These are phyloP conservation scores for Piliocolobus tephrosceles DNA, from an alignment of 2,113 vertebrate species.

Conservation along the genomic window DNA sequence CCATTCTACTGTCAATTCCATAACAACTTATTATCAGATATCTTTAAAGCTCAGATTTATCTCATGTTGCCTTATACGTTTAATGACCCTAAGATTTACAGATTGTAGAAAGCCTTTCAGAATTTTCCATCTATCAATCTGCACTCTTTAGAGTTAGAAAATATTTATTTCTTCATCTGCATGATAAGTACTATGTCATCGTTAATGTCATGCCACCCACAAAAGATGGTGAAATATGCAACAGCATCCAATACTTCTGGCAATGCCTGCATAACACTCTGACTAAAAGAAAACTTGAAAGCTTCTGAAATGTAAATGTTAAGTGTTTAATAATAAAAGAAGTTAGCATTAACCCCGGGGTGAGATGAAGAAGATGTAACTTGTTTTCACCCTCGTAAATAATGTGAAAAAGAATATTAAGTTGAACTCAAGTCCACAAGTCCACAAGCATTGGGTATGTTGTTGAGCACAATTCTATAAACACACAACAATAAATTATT, in stretches of 20 bases:
- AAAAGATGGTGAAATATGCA: conserved; percentile 71
- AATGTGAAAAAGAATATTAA: neutral
- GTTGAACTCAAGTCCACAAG: neutral
- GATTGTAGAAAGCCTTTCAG: conserved; percentile 64
- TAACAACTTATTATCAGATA: conserved; percentile 72
- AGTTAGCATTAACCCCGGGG: neutral
- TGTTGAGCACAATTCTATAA: neutral
- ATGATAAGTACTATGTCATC: conserved; percentile 76
- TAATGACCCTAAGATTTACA: conserved; percentile 78
- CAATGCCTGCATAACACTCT: conserved; percentile 61
- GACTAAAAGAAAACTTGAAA: conserved; percentile 47
- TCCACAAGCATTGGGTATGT: neutral
- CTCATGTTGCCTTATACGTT: conserved; percentile 68
- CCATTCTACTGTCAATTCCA: conserved; percentile 61
- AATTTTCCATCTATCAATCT: conserved; percentile 77
- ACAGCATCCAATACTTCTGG: conserved; percentile 56
- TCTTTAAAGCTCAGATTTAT: conserved; percentile 75
- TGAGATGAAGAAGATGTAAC: neutral
- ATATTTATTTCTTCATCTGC: conserved; percentile 80
- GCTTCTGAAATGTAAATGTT: conserved; percentile 65
- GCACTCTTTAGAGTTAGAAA: conserved; percentile 71
- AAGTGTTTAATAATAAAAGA: conserved; percentile 65
- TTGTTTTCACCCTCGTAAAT: neutral
- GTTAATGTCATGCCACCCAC: conserved; percentile 77
- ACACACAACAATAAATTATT: neutral